Conservation (phyloP, 2,113 vertebrate genomes). For the Rhea pennata region DNA sequence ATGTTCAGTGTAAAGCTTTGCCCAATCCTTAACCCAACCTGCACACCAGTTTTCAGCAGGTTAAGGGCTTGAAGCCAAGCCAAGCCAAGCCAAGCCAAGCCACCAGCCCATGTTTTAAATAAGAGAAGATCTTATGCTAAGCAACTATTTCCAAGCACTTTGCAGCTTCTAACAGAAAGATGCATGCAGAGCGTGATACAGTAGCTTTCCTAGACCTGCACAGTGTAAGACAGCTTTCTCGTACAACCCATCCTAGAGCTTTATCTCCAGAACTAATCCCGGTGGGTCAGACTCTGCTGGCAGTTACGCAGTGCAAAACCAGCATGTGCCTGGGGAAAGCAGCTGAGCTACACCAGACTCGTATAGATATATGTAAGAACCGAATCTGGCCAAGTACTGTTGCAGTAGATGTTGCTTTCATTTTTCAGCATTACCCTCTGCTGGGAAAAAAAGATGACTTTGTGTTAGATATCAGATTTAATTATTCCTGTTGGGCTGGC, state of each 20-base stretch:
- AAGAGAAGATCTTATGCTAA: background rate
- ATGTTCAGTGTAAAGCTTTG: background rate
- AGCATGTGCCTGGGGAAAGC: background rate
- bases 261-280: background rate
- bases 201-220: background rate
- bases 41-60: accelerated
- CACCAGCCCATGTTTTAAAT: background rate
- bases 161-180: background rate
- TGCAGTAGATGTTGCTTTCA: conserved; percentile 47
- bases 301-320: background rate
- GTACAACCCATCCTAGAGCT: background rate
- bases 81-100: background rate
- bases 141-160: background rate
- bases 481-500: conserved; percentile 74
- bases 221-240: background rate
- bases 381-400: background rate
- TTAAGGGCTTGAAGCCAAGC: background rate
- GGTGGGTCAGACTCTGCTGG: background rate
- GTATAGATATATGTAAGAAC: background rate
- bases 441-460: conserved; percentile 54
- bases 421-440: conserved; percentile 60
- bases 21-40: background rate
- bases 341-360: background rate
- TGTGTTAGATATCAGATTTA: conserved; percentile 70
- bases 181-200: background rate